Conservation (phyloP, 1,140 invertebrate genomes). For the Ceratoteleas bidentatus region DNA sequence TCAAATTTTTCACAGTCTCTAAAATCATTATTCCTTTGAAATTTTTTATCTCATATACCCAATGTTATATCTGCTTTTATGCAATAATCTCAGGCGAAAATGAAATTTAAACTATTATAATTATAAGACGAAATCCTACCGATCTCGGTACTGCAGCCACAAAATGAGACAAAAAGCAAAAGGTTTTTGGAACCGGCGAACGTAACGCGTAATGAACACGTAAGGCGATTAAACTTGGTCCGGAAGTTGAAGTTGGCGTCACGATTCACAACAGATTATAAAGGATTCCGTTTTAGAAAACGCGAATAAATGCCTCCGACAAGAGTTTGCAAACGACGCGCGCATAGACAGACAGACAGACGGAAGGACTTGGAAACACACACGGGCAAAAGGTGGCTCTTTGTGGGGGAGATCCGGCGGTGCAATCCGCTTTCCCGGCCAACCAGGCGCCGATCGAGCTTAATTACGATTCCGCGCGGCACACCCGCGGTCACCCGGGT, state of each 20-base stretch:
- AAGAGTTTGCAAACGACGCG: constrained; percentile 44
- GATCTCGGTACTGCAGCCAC: too few relatives aligned
- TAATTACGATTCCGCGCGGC: constrained; percentile 66
- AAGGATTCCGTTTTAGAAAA: constrained; percentile 48
- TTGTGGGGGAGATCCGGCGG: constrained; percentile 34
- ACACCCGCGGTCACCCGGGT: constrained; percentile 19
- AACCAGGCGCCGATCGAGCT: constrained; percentile 12
- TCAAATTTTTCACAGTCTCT: too few relatives aligned
- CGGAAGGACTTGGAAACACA: too few relatives aligned
- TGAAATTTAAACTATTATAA: too few relatives aligned
- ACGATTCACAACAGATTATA: constrained; percentile 49
- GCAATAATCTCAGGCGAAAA: too few relatives aligned
- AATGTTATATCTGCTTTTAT: too few relatives aligned
- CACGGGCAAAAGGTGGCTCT: not conserved
- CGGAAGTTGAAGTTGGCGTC: constrained; percentile 14
- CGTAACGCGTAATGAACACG: constrained; percentile 36
- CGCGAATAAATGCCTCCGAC: constrained; percentile 25
- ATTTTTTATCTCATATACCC: too few relatives aligned
- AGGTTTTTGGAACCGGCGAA: constrained; percentile 34
- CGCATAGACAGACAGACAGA: constrained; percentile 5
- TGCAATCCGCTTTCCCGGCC: constrained; percentile 66
- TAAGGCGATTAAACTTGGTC: constrained; percentile 51
- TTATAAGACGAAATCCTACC: too few relatives aligned
- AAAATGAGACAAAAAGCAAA: too few relatives aligned
- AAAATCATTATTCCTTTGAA: too few relatives aligned